Base-by-base conservation (phyloP, 2,797 vertebrate genomes). In the Anguilla anguilla region DNA sequence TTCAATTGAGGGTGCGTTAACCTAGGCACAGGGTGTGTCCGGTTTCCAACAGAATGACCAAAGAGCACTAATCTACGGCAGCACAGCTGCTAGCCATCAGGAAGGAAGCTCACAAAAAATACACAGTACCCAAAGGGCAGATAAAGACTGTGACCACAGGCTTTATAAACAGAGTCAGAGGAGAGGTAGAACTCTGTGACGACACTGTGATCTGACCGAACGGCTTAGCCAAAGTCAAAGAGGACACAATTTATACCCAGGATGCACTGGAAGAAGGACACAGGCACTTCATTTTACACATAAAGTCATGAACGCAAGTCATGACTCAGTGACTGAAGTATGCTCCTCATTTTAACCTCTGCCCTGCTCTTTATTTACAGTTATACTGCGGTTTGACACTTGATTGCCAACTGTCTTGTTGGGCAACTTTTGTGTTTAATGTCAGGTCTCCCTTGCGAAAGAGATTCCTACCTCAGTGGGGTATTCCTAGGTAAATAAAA, bases 51-150 rank as follows among this genome's bases (percentile, higher is more conserved):
- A 72, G 46, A 55, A 46, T 15, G 61, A 49, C 49, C 53, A 28
- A 55, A 77, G 69, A 28, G 35, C 53, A 61, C 31, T 77, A 85
- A 85, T 85, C 83, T 61, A 74, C 49, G 43, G 9, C n/a, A 31
- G 87, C 67, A 51, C 59, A 87, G 69, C 39, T 55, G 11, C 6
- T 35, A 77, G 11, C 22, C 77, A 64, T 49, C 43, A 72, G 28
- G 82, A 87, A 84, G 86, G 81, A 84, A 87, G 86, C 28, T 55
- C 43, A 11, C 17, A 69, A 72, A 81, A 43, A 2, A 39, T 22
- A 77, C 28, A 28, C 22, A 10, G 86, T 1, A 22, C 19, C 79
- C 51, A 17, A 19, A 43, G 15, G 79, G 25, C 46, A 39, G 86
- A 84, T 87, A 84, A 84, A 31, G 22, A 5, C 79, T 31, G 77